These are phyloP conservation scores for Bimastos eiseni DNA, from an alignment of 2,888 invertebrate species.

Conservation along the genomic window DNA sequence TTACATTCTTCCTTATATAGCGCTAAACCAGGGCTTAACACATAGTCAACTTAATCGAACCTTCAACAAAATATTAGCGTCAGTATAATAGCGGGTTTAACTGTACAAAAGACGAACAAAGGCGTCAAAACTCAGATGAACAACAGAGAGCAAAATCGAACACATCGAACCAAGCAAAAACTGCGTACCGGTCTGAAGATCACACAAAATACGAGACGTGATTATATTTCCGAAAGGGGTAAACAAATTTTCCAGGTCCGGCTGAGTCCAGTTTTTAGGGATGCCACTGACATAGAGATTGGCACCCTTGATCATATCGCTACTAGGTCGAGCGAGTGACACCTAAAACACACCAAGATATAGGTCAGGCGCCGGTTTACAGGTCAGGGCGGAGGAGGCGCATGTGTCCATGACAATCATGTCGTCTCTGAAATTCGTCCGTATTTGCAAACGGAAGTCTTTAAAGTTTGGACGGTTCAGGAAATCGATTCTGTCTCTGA, in stretches of 20 bases:
- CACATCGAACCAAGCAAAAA: conserved; percentile 25
- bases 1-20: not conserved
- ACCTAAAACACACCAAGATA: conserved; percentile 32
- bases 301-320: conserved; percentile 63
- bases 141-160: conserved; percentile 15
- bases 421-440: not conserved
- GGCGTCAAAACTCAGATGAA: not conserved
- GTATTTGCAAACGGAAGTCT: not conserved
- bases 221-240: conserved; percentile 62
- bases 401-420: not conserved
- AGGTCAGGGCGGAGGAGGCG: conserved; percentile 9
- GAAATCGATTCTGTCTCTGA: not conserved
- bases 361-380: conserved; percentile 18
- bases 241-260: conserved; percentile 63
- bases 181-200: conserved; percentile 59
- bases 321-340: conserved; percentile 63
- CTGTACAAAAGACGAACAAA: conserved; percentile 15
- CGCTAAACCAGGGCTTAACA: not conserved
- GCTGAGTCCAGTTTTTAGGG: conserved; percentile 61
- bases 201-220: conserved; percentile 63
- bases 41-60: conserved; percentile 16
- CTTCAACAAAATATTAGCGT: conserved; percentile 20
- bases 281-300: conserved; percentile 63
- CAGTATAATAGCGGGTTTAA: conserved; percentile 15
- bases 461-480: not conserved